phyloP scores from a whole-genome alignment of 2,113 vertebrate species.

The Amblyopsis rosae region DNA sequence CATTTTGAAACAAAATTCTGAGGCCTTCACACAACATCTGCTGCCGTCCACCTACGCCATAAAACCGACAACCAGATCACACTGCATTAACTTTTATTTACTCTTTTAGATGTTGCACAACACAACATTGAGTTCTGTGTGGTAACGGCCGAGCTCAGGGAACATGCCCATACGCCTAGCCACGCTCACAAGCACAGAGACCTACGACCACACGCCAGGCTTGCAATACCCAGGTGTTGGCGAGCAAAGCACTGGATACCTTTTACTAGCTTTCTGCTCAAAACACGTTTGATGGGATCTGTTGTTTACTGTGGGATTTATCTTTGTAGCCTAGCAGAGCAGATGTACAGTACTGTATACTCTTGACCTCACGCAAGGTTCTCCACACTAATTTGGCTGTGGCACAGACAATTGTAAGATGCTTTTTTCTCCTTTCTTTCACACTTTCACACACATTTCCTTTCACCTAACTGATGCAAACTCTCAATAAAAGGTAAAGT shows the following conservation, averaged over 20 bases:
- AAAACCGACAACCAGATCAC: background rate
- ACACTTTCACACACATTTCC: background rate
- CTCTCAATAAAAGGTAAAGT: background rate
- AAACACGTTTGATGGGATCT: background rate
- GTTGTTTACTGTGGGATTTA: background rate
- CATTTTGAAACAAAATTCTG: background rate
- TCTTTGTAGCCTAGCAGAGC: background rate
- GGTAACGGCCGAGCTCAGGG: background rate
- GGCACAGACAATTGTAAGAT: background rate
- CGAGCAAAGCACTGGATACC: no score
- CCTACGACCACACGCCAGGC: slow-evolving; percentile 3
- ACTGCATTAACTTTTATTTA: background rate
- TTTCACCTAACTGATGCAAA: background rate
- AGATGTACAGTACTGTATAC: background rate
- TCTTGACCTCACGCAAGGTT: background rate
- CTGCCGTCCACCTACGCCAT: slow-evolving; percentile 1
- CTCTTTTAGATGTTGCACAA: slow-evolving; percentile 1
- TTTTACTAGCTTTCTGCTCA: background rate
- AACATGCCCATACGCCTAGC: background rate
- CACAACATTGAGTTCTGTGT: background rate
- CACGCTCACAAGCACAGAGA: background rate
- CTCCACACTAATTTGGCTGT: background rate
- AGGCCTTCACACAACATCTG: background rate
- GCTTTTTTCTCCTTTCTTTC: background rate
- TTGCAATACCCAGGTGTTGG: background rate